phyloP scores from a whole-genome alignment of 1,140 invertebrate species.

The Metaphire vulgaris region DNA sequence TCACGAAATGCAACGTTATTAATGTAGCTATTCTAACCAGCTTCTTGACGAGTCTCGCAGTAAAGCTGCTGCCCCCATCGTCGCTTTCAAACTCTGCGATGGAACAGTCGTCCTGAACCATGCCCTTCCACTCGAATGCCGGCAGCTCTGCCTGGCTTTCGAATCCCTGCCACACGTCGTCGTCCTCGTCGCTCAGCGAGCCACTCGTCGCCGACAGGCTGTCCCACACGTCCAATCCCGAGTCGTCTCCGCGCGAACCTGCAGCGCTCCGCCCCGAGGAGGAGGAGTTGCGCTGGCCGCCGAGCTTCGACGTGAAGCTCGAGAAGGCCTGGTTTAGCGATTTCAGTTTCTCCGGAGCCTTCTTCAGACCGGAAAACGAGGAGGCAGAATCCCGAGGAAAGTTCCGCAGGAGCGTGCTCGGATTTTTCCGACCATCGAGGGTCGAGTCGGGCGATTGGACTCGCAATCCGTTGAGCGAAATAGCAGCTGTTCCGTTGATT shows the following conservation, averaged over 20 bases:
- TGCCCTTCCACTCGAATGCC: slow-evolving; percentile 37
- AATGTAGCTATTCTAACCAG: too few relatives aligned
- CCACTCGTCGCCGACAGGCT: slow-evolving; percentile 53
- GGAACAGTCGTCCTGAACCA: slow-evolving; percentile 38
- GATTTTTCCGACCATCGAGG: slow-evolving; percentile 20
- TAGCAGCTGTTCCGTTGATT: background rate
- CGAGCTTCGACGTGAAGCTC: too few relatives aligned
- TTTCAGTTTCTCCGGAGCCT: slow-evolving; percentile 37
- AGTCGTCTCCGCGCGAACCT: slow-evolving; percentile 15
- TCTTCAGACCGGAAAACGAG: background rate
- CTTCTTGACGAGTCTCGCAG: background rate
- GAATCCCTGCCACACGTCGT: slow-evolving; percentile 47
- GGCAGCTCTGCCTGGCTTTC: slow-evolving; percentile 37
- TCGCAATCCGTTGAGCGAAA: slow-evolving; percentile 26
- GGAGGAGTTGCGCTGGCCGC: too few relatives aligned
- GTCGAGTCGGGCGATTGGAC: slow-evolving; percentile 24
- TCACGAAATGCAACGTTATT: too few relatives aligned
- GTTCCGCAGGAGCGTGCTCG: slow-evolving; percentile 4
- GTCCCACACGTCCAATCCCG: slow-evolving; percentile 39
- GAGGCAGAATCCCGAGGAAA: background rate
- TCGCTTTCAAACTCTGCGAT: slow-evolving; percentile 70
- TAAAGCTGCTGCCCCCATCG: slow-evolving; percentile 62
- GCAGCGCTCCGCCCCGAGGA: slow-evolving; percentile 31
- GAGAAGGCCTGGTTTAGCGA: slow-evolving; percentile 42
- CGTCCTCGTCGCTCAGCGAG: slow-evolving; percentile 52